Evolutionary conservation across 1,140 invertebrate species (phyloP).

Genomic region (Aleiodes sp.): DNA sequence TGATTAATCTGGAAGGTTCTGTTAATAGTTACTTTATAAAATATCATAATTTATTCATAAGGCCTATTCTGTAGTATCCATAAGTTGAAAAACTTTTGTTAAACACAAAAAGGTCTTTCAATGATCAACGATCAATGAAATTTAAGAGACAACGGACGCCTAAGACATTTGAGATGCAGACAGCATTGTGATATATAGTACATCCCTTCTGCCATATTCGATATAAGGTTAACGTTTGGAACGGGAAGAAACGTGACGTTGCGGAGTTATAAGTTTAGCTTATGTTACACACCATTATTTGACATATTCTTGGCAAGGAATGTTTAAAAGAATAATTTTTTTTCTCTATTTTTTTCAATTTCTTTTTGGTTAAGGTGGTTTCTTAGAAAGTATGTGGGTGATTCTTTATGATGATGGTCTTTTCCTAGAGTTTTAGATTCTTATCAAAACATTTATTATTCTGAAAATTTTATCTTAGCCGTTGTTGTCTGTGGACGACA

Average conservation of each 20-base stretch:
- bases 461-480: background rate
- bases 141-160: constrained; percentile 19
- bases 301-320: background rate
- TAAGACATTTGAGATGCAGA: constrained; percentile 22
- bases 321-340: background rate
- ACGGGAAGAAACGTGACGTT: constrained; percentile 1
- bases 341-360: background rate
- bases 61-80: too few species aligned
- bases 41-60: too few species aligned
- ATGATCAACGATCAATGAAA: constrained; percentile 5
- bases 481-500: background rate
- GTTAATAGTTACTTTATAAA: too few species aligned
- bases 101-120: constrained; percentile 3
- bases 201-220: background rate
- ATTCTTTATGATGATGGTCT: too few species aligned
- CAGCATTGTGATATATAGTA: background rate
- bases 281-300: constrained; percentile 1
- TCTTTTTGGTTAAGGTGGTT: too few species aligned
- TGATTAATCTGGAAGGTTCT: too few species aligned
- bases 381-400: too few species aligned
- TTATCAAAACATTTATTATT: too few species aligned
- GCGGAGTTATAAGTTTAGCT: constrained; percentile 4
- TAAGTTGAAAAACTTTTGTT: too few species aligned
- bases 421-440: too few species aligned
- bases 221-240: constrained; percentile 14